Conservation (phyloP, 2,113 vertebrate species). For the Morone chrysops region DNA sequence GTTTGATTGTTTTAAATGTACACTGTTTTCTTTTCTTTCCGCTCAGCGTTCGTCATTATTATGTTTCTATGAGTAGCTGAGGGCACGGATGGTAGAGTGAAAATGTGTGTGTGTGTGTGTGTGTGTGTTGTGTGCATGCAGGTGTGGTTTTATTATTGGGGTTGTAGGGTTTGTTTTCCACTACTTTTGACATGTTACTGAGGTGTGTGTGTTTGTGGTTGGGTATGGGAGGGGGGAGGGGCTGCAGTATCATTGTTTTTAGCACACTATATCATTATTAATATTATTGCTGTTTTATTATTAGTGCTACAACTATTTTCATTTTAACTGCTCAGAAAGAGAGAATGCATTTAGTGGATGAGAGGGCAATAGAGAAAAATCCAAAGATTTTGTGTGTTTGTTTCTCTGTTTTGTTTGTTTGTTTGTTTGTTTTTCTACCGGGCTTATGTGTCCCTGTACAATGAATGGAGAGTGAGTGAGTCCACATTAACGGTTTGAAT, state of each 20-base stretch:
- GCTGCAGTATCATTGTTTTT: slow-evolving; percentile 76
- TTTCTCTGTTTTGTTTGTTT: slow-evolving; percentile 76
- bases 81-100: slow-evolving; percentile 60
- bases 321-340: slow-evolving; percentile 76
- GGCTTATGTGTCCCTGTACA: slow-evolving; percentile 72
- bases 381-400: slow-evolving; percentile 84
- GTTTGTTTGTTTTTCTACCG: slow-evolving; percentile 70
- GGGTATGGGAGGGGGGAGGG: slow-evolving; percentile 25
- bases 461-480: slow-evolving; percentile 74
- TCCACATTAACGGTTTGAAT: slow-evolving; percentile 80
- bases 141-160: slow-evolving; percentile 72
- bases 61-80: slow-evolving; percentile 61
- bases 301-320: slow-evolving; percentile 74
- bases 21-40: slow-evolving; percentile 37
- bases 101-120: slow-evolving; percentile 41
- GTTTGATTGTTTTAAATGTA: slow-evolving; percentile 67
- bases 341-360: slow-evolving; percentile 77
- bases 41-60: slow-evolving; percentile 60
- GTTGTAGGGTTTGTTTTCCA: slow-evolving; percentile 69
- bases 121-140: slow-evolving; percentile 65
- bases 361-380: slow-evolving; percentile 85
- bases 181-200: slow-evolving; percentile 79
- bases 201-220: slow-evolving; percentile 57
- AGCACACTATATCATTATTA: slow-evolving; percentile 76
- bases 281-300: slow-evolving; percentile 80